phyloP scores from a whole-genome alignment of 1,140 invertebrate genomes.

The Drosophila seguyi region DNA sequence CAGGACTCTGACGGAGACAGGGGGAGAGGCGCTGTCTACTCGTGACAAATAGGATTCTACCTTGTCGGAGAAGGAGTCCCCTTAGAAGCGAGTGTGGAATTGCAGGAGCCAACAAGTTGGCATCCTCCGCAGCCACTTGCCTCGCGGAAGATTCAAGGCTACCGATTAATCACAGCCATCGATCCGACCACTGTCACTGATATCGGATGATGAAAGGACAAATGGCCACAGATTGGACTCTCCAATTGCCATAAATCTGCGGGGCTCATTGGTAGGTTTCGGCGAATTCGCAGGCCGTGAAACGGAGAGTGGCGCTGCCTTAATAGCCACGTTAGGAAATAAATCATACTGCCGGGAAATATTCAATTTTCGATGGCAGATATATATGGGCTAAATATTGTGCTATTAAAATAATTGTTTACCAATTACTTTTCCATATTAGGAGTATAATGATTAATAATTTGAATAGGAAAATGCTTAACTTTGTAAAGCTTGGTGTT shows the following conservation, averaged over 20 bases:
- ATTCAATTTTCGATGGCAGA: too few relatives aligned
- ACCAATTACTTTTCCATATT: too few relatives aligned
- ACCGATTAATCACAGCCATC: too few relatives aligned
- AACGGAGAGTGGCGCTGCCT: background rate
- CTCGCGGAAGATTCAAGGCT: slow-evolving; percentile 17
- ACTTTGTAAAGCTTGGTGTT: too few relatives aligned
- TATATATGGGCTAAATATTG: too few relatives aligned
- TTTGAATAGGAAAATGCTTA: too few relatives aligned
- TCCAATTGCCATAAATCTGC: slow-evolving; percentile 19
- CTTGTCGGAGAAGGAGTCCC: background rate
- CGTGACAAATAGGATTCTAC: too few relatives aligned
- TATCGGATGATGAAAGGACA: slow-evolving; percentile 42
- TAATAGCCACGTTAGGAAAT: too few relatives aligned
- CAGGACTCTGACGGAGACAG: background rate
- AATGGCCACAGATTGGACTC: slow-evolving; percentile 40
- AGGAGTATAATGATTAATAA: too few relatives aligned
- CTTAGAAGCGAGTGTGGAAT: slow-evolving; percentile 10
- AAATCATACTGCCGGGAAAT: too few relatives aligned
- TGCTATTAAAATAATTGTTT: too few relatives aligned
- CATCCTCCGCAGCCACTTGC: background rate
- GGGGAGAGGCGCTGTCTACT: too few relatives aligned
- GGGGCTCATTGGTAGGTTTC: background rate
- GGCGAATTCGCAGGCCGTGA: background rate
- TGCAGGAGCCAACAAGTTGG: slow-evolving; percentile 54
- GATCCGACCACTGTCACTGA: slow-evolving; percentile 25